Evolutionary conservation across 2,113 vertebrate genomes (phyloP), one percentile per base, ranked within the genome.

Genomic region (Theropithecus gelada): DNA sequence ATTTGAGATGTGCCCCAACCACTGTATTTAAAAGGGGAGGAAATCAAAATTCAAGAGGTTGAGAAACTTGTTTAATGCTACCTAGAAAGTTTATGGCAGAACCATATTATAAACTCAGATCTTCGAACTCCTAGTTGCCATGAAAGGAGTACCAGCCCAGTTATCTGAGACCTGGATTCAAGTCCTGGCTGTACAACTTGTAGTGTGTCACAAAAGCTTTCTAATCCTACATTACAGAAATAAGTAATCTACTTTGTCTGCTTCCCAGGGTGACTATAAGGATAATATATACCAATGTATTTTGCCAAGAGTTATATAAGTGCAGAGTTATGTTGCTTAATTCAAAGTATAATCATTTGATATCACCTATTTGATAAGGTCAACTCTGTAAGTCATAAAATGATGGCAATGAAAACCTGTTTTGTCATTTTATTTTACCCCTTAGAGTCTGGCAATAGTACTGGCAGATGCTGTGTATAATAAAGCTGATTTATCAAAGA

Each of bases 361-460:
- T 78, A 90, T 57, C 48, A 73, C 76, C 90, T 94, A 35, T 85
- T 82, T 94, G 64, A 83, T 85, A 94, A 96, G 73, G 25, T 8
- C 30, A 93, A 72, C 45, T 84, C 85, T 38, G 43, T 96, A 85
- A 96, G 79, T 50, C 73, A 92, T 84, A 93, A 78, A 89, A 81
- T 80, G 66, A 91, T 66, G 11, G 43, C 52, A 75, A 57, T 35
- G 48, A 73, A 89, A 94, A 25, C 25, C 27, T 50, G 22, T 90
- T 97, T 79, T 91, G 18, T 86, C 55, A 25, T 86, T 97, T 95
- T 94, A 40, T 79, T 59, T 93, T 57, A 80, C 48, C 27, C 10
- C 40, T 86, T 66, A 32, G 70, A 88, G 20, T 11, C n/a, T 70
- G 82, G 45, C 12, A 50, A 6, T 50, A 18, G 30, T 92, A 23